Base-by-base conservation (phyloP, 2,888 invertebrate genomes). In the Linnaemya tessellans region DNA sequence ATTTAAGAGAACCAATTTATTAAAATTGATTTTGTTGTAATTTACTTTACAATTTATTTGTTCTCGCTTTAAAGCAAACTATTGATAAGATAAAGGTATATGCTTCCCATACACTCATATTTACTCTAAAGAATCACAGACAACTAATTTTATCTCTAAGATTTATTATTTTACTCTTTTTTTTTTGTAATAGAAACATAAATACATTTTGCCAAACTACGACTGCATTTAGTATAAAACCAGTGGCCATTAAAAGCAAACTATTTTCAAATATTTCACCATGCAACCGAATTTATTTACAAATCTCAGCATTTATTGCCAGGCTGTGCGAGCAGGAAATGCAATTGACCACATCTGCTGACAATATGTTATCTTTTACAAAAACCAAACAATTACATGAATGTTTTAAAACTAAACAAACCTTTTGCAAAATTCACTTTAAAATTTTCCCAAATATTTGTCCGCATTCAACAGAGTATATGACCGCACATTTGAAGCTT, bases 321-420 rank as follows among this genome's bases (percentile, higher is more conserved):
- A n/a, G 46, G 11, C 46, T 46, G 46, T n/a, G 46, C 11, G 41
- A 41, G 41, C 13, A 41, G 13, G 13, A 41, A 13, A 41, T 11
- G 13, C 74, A 74, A 10, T 13, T 62, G 62, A 62, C 62, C 74
- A 51, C 74, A 74, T 20, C 13, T 64, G 49, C 62, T 62, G 49
- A 49, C 62, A 74, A 74, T 51, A 62, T 73, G 73, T 73, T 60
- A 60, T 73, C 49, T 60, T 46, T 46, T 49, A 3, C n/a, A n/a
- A 51, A 62, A 74, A 38, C 25, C 38, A 51, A 49, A 64, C 73
- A 60, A 73, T 73, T 73, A 62, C 30, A 35, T 15, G 73, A 58
- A 35, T 62, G 49, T 30, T 73, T 60, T 46, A 3, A 22, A 62
- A 60, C 38, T 22, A 20, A 46, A 18, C n/a, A 20, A 46, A 18